These are phyloP conservation scores for Isurus oxyrinchus DNA, from an alignment of 2,113 vertebrate species.

Conservation along the genomic window DNA sequence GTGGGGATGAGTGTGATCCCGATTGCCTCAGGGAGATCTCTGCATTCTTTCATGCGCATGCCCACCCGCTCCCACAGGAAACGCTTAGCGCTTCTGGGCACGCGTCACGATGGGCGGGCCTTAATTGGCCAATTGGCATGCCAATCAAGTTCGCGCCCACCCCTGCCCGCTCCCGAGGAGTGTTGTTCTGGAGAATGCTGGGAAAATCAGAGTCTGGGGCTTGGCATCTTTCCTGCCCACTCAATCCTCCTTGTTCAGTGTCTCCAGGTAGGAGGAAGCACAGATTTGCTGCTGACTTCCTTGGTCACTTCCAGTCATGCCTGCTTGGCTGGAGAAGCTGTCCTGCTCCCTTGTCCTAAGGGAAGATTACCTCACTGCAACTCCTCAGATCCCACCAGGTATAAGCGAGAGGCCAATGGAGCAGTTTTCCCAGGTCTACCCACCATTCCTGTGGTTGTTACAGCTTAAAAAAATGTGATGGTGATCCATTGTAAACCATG, in stretches of 20 bases:
- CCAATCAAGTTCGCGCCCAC: no score
- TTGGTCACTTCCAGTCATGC: background rate
- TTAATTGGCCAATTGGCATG: no score
- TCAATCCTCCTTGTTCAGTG: background rate
- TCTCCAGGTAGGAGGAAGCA: background rate
- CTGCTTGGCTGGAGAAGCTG: no score
- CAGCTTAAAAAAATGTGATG: background rate
- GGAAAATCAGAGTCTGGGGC: background rate
- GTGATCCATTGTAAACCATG: no score
- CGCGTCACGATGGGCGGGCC: no score
- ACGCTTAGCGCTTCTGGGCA: no score
- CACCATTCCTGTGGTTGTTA: background rate
- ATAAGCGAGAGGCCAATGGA: background rate
- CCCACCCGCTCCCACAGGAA: no score
- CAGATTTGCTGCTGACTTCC: background rate
- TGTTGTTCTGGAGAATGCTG: background rate
- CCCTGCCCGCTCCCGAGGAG: background rate
- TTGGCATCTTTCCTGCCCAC: background rate
- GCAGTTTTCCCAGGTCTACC: background rate
- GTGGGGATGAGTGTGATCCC: no score
- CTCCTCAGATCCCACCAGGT: background rate
- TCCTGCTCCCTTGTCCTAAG: no score
- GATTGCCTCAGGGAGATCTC: no score
- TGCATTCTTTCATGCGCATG: no score
- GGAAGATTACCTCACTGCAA: background rate